Conservation (phyloP, 2,888 invertebrate species). For the Cacoxenus indagator region DNA sequence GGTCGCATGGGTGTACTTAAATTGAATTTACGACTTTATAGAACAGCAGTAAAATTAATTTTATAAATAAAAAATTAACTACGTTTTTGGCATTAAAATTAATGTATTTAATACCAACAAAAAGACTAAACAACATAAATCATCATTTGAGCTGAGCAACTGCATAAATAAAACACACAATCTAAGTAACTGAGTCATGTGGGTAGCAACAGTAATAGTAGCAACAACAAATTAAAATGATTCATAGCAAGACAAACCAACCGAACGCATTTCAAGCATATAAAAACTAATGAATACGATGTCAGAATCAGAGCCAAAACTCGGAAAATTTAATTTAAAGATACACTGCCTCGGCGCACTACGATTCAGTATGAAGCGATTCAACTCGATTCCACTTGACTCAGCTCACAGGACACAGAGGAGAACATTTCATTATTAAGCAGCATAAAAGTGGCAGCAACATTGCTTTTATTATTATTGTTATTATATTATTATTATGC, state of each 20-base stretch:
- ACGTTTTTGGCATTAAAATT: background rate
- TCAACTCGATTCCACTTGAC: background rate
- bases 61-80: background rate
- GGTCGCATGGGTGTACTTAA: too few relatives aligned
- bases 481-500: conserved; percentile 20
- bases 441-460: conserved; percentile 7
- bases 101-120: background rate
- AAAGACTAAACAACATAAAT: background rate
- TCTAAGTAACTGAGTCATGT: background rate
- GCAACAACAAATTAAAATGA: background rate
- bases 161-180: background rate
- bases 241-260: background rate
- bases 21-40: background rate
- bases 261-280: background rate
- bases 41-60: background rate
- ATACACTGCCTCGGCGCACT: background rate
- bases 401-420: background rate
- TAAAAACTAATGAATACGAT: background rate
- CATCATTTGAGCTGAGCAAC: background rate
- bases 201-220: background rate
- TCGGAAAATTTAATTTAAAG: conserved; percentile 38
- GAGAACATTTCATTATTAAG: conserved; percentile 21
- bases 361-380: background rate
- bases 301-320: conserved; percentile 23
- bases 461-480: conserved; percentile 9